Conservation (phyloP, 2,888 invertebrate species). For the Eupithecia vulgata region DNA sequence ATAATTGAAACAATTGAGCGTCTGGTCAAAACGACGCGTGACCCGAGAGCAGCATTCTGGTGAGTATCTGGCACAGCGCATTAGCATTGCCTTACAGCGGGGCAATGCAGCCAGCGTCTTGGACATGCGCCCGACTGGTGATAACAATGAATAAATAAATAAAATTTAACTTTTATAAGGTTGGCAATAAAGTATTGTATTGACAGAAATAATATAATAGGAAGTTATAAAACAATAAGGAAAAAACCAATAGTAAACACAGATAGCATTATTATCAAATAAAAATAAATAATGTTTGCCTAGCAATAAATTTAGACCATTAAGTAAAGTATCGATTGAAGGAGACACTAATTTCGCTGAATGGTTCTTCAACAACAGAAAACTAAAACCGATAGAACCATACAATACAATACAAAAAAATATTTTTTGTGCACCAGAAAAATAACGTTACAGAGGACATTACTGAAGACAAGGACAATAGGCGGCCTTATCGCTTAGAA, state of each 20-base stretch:
- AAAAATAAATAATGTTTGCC: slow-evolving; percentile 5
- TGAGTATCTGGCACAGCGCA: no score
- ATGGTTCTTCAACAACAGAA: neutral
- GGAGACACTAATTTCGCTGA: slow-evolving; percentile 2
- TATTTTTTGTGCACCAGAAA: no score
- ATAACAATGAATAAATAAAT: slow-evolving; percentile 1
- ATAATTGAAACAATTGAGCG: no score
- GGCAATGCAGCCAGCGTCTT: no score
- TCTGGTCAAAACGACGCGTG: no score
- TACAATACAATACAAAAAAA: no score
- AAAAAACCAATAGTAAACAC: neutral
- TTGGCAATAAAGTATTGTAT: neutral
- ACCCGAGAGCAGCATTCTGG: no score
- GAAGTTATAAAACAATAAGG: slow-evolving; percentile 8
- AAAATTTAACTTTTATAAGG: neutral
- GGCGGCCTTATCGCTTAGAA: no score
- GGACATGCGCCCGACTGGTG: no score
- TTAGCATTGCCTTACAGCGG: no score
- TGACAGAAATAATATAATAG: neutral
- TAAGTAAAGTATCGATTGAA: slow-evolving; percentile 9
- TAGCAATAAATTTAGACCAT: slow-evolving; percentile 13
- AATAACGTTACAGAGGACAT: no score
- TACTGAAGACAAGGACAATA: no score
- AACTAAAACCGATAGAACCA: neutral
- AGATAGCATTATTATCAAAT: slow-evolving; percentile 7